phyloP scores from a whole-genome alignment of 2,888 invertebrate genomes.

The Clitarchus hookeri region DNA sequence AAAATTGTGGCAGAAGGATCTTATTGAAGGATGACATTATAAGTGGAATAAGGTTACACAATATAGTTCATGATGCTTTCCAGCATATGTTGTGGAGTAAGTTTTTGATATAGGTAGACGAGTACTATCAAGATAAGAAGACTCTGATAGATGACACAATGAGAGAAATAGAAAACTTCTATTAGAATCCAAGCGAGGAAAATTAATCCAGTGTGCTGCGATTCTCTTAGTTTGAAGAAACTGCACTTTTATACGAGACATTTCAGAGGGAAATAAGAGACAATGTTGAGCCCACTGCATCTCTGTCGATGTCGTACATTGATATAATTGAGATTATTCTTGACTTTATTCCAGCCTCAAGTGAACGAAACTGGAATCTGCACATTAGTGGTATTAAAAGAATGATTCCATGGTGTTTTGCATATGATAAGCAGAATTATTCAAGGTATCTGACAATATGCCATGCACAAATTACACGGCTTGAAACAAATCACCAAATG shows the following conservation, averaged over 20 bases:
- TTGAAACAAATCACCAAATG: neutral
- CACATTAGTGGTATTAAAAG: neutral
- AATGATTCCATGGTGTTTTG: slow-evolving; percentile 21
- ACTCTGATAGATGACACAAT: too few species aligned
- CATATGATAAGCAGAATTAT: neutral
- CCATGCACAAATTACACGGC: neutral
- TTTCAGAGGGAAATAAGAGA: neutral
- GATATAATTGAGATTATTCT: neutral
- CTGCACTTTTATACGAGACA: neutral
- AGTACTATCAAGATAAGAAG: neutral
- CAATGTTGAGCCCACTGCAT: neutral
- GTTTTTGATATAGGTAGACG: neutral
- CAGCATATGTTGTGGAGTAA: neutral
- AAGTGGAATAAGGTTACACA: neutral
- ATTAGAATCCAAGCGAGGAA: neutral
- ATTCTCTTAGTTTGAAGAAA: too few species aligned
- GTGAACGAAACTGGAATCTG: neutral
- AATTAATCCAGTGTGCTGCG: too few species aligned
- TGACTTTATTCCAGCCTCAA: neutral
- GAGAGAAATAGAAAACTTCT: too few species aligned
- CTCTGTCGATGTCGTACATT: neutral
- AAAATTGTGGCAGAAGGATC: neutral
- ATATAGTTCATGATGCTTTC: neutral
- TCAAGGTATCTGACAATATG: neutral
- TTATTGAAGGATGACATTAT: neutral